Evolutionary conservation across 2,888 invertebrate species (phyloP), one percentile per base, ranked within the genome.

Genomic region (Dryadula phaetusa): DNA sequence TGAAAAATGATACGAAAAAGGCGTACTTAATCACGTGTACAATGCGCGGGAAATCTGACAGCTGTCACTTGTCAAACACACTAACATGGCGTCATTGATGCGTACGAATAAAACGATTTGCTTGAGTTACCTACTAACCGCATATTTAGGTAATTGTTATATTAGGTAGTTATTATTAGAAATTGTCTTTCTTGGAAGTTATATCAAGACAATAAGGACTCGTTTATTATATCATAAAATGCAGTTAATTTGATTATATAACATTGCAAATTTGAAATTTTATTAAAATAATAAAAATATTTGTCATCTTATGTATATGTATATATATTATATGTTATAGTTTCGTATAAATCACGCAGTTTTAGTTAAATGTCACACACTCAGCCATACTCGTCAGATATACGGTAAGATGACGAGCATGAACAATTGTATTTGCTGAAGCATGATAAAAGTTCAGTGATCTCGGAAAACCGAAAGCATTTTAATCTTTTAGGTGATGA

Each of bases 11-110:
- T 67, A 47, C 56, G 61, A 44, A 69, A 72, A 71, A 71, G 66
- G 68, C 62, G 69, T 66, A 69, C 71, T 61, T 66, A 70, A 70
- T 72, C 70, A 71, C 49, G 67, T 82, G 78, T 77, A 77, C 79
- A 60, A 79, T 77, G 75, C 76, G 77, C 79, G 81, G 80, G 77
- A 81, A 82, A 81, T 79, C 74, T 84, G 86, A 85, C 86, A 85
- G 82, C 83, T 84, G 85, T 82, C 85, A 85, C 75, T 70, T 84
- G 83, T 81, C 82, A 81, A 66, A 76, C 74, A 75, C 74, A 78
- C 70, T 75, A 76, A 80, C 75, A 76, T 72, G 73, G 66, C 69
- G 71, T 72, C 75, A 58, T 64, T 64, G 70, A 58, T 58, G 69
- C 58, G 49, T 62, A 62, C 66, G n/a, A n/a, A n/a, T 69, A 58